Conservation (phyloP, 2,888 invertebrate species). For the Scelioninae gen. 1 region DNA sequence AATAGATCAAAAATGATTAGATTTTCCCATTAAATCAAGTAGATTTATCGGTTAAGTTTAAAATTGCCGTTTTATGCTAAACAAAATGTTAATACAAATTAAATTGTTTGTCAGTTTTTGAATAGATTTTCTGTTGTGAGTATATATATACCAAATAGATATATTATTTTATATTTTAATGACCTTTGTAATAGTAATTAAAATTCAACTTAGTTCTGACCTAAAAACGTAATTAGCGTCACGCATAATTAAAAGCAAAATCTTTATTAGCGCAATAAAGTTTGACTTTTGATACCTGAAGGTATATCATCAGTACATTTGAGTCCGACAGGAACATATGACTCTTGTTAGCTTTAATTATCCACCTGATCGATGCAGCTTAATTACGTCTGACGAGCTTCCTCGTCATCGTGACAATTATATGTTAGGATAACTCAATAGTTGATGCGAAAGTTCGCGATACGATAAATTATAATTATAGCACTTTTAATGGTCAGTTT, state of each 20-base stretch:
- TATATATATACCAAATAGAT: no score
- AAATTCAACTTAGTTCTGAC: background rate
- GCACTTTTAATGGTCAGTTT: conserved; percentile 18
- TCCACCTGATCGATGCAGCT: conserved; percentile 50
- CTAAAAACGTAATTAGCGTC: background rate
- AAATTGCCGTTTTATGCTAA: no score
- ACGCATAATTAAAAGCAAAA: conserved; percentile 28
- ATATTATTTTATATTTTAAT: no score
- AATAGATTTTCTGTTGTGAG: no score
- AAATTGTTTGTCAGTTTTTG: no score
- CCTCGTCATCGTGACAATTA: conserved; percentile 40
- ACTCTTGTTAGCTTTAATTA: conserved; percentile 50
- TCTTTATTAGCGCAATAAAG: conserved; percentile 7
- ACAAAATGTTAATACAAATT: no score
- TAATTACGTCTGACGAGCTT: conserved; percentile 52
- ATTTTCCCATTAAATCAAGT: no score
- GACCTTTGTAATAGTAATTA: no score
- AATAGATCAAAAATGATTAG: no score
- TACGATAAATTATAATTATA: conserved; percentile 30
- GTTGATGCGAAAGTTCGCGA: conserved; percentile 32
- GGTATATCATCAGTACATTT: conserved; percentile 26
- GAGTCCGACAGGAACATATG: conserved; percentile 24
- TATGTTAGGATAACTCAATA: conserved; percentile 27
- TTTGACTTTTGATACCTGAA: conserved; percentile 23
- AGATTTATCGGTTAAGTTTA: no score